These are phyloP conservation scores for Nanorana parkeri DNA, from an alignment of 2,113 vertebrate species.

Conservation along the genomic window DNA sequence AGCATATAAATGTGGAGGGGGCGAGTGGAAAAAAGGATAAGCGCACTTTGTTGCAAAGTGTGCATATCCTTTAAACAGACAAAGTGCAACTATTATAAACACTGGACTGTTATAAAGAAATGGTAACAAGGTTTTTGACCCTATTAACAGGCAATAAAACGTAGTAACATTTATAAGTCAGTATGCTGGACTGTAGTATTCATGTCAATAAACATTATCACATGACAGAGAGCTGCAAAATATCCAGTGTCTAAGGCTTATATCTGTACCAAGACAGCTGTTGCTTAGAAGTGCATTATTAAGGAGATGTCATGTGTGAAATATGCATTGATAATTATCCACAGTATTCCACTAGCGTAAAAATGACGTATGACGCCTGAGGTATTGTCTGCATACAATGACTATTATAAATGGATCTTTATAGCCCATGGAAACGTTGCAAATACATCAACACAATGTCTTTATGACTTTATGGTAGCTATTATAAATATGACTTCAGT, in stretches of 20 bases:
- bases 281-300: not conserved
- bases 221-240: not conserved
- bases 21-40: too few species aligned
- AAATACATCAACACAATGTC: not conserved
- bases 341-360: not conserved
- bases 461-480: not conserved
- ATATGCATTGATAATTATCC: conserved; percentile 30
- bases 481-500: not conserved
- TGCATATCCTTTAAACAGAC: too few species aligned
- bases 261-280: conserved; percentile 15
- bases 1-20: too few species aligned
- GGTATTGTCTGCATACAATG: conserved; percentile 2
- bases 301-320: conserved; percentile 12
- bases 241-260: not conserved
- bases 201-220: not conserved
- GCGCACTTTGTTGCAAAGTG: too few species aligned
- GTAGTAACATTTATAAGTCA: not conserved
- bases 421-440: conserved; percentile 5
- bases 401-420: conserved; percentile 6
- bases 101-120: too few species aligned
- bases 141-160: not conserved
- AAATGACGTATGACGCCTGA: conserved; percentile 13
- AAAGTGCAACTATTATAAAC: too few species aligned
- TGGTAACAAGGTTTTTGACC: not conserved
- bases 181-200: not conserved